Base-by-base conservation (phyloP, 23 tunicate species). In the Aplidium turbinatum region DNA sequence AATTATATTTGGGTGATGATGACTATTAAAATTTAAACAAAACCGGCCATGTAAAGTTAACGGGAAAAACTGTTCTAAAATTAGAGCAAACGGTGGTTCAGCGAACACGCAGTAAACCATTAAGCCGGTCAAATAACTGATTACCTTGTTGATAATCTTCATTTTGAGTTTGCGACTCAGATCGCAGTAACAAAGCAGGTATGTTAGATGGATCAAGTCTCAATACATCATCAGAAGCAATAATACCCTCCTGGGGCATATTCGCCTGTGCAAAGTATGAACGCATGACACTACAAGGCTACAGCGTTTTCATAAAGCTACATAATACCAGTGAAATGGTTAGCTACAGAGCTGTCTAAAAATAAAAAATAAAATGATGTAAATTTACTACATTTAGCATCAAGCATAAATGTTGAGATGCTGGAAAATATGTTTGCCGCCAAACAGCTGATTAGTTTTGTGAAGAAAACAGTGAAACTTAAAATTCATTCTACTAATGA, bases 61-160 rank as follows among this genome's bases (percentile, higher is more conserved):
- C n/a, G n/a, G n/a, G n/a, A n/a, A n/a, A n/a, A n/a, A n/a, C n/a
- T n/a, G n/a, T n/a, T n/a, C n/a, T n/a, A n/a, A n/a, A n/a, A n/a
- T n/a, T n/a, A n/a, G n/a, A n/a, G n/a, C n/a, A n/a, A n/a, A n/a
- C n/a, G n/a, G n/a, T n/a, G n/a, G n/a, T n/a, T n/a, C n/a, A n/a
- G n/a, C n/a, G n/a, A n/a, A n/a, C n/a, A n/a, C n/a, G n/a, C n/a
- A n/a, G n/a, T 42, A 42, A 16, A 42, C 50, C 13, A 16, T 16
- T 42, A 42, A 42, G 16, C 11, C 11, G 16, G 50, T 16, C 11
- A 42, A 42, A 16, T 42, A 9, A 9, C 50, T 11, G 71, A 18
- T 11, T 77, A 90, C 97, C 97, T 82, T 83, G 69, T 80, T 90
- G 80, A 78, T 90, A 90, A 25, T 78, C 76, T 46, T 83, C 75